phyloP scores from a whole-genome alignment of 2,888 invertebrate species.

The Mycalesis mineus region DNA sequence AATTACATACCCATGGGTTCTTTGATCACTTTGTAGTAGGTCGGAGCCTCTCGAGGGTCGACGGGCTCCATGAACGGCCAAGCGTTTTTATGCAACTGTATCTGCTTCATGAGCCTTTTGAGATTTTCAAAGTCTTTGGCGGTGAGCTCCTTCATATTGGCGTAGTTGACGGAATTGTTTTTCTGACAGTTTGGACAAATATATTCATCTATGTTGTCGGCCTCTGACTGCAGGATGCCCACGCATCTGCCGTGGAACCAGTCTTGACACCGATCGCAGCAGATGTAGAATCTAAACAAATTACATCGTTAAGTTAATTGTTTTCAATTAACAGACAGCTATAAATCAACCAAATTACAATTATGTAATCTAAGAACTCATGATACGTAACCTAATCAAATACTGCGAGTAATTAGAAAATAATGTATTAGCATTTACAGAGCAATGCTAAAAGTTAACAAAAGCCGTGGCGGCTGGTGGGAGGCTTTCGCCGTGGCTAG shows the following conservation, averaged over 20 bases:
- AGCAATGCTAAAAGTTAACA: no score
- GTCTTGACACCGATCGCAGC: constrained; percentile 98
- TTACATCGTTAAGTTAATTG: no score
- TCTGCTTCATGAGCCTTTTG: constrained; percentile 91
- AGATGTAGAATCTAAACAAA: constrained; percentile 93
- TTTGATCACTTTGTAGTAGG: constrained; percentile 96
- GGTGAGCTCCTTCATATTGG: constrained; percentile 91
- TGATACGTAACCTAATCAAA: no score
- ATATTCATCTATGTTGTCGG: constrained; percentile 96
- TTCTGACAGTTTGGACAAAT: constrained; percentile 97
- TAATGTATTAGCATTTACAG: no score
- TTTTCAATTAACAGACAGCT: no score
- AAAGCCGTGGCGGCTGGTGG: no score
- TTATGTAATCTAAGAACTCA: no score
- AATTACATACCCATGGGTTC: constrained; percentile 93
- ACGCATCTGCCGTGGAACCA: constrained; percentile 99
- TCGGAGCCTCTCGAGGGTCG: constrained; percentile 96
- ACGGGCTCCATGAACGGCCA: constrained; percentile 99
- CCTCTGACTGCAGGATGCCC: constrained; percentile 94
- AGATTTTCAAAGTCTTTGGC: constrained; percentile 89
- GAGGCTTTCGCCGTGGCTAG: no score
- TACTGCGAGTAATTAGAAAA: no score
- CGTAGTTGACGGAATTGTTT: constrained; percentile 91
- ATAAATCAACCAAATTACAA: no score
- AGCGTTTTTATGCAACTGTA: constrained; percentile 95